phyloP scores from a whole-genome alignment of 2,888 invertebrate species.

The Trissolcus brochymenae region DNA sequence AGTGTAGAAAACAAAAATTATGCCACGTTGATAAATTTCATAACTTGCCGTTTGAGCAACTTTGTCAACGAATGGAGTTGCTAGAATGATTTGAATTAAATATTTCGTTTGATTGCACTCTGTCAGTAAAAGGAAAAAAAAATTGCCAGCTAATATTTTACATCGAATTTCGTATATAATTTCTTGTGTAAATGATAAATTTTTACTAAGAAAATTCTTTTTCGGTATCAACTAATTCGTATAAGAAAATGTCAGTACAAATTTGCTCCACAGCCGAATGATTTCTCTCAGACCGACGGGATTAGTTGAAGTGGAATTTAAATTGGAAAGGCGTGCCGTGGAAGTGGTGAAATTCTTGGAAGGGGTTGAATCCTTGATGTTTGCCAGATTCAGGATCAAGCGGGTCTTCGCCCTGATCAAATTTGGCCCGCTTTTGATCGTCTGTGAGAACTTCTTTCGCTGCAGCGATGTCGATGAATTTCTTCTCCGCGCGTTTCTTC shows the following conservation, averaged over 20 bases:
- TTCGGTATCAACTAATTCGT: not conserved
- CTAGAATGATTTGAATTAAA: too few species aligned
- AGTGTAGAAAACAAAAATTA: too few species aligned
- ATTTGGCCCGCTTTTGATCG: conserved; percentile 94
- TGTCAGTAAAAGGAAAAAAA: too few species aligned
- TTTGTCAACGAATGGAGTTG: too few species aligned
- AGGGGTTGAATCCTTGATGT: conserved; percentile 83
- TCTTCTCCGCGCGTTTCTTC: conserved; percentile 96
- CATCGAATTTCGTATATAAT: too few species aligned
- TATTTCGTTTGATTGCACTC: too few species aligned
- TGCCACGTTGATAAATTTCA: too few species aligned
- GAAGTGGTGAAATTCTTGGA: conserved; percentile 82
- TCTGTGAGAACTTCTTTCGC: conserved; percentile 97
- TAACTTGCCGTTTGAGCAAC: too few species aligned
- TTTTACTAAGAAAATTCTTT: too few species aligned
- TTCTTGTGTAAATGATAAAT: too few species aligned
- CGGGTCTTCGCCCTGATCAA: conserved; percentile 97
- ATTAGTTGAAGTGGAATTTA: conserved; percentile 95
- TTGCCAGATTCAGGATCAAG: conserved; percentile 92
- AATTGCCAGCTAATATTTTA: too few species aligned
- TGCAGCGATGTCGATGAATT: conserved; percentile 98
- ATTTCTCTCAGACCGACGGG: not conserved
- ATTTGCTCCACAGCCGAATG: conserved; percentile 24
- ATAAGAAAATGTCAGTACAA: conserved; percentile 16
- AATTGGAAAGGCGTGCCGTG: conserved; percentile 95